Evolutionary conservation across 2,113 vertebrate genomes (phyloP).

Genomic region (Colinus virginianus): DNA sequence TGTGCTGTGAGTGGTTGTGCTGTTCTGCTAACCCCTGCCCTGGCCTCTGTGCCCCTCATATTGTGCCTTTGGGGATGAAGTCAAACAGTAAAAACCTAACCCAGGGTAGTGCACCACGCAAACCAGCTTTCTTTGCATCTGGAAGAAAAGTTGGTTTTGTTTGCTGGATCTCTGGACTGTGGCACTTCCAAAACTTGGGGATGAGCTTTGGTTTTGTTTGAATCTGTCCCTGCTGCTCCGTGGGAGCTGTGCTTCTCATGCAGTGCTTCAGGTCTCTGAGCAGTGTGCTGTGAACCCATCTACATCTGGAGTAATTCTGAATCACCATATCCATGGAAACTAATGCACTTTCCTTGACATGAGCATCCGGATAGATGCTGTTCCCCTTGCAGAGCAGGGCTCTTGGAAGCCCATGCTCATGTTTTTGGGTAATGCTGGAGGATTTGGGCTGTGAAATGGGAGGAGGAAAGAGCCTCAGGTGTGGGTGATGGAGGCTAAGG

Average conservation of each 20-base stretch:
- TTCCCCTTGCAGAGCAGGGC: neutral
- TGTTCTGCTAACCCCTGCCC: fast-evolving
- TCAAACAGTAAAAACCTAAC: neutral
- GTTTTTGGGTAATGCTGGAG: fast-evolving
- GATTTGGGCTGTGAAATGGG: neutral
- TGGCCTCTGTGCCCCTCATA: fast-evolving
- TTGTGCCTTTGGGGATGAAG: fast-evolving
- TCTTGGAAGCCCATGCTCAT: neutral
- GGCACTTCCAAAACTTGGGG: fast-evolving
- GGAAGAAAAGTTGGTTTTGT: fast-evolving
- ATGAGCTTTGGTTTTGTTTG: neutral
- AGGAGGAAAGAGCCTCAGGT: fast-evolving
- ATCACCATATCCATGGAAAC: neutral
- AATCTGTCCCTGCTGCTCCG: fast-evolving
- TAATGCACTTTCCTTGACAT: neutral
- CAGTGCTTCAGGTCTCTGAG: neutral
- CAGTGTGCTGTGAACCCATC: fast-evolving
- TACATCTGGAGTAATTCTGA: neutral
- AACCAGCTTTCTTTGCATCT: neutral
- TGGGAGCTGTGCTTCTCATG: fast-evolving
- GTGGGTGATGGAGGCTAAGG: fast-evolving
- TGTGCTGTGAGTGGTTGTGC: neutral
- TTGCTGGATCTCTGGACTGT: neutral
- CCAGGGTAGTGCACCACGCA: fast-evolving
- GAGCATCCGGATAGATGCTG: fast-evolving